These are phyloP conservation scores for Chaetops frenatus DNA, from an alignment of 2,113 vertebrate species.

Conservation along the genomic window DNA sequence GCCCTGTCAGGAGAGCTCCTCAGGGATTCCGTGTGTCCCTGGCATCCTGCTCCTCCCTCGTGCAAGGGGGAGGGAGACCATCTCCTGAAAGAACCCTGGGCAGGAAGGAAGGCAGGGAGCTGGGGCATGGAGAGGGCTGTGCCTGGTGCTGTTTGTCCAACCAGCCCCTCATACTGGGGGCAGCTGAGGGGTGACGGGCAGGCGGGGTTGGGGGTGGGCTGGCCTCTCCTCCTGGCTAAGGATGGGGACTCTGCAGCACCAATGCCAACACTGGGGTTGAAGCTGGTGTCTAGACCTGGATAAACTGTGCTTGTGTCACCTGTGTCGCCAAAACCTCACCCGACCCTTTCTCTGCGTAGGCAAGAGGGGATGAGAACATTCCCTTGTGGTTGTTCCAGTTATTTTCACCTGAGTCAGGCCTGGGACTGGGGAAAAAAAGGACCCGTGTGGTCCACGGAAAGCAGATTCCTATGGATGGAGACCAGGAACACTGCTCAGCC, in stretches of 20 bases:
- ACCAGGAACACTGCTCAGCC: not conserved
- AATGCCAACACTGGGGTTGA: not conserved
- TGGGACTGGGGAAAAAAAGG: accelerated
- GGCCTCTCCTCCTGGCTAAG: not conserved
- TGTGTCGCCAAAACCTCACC: not conserved
- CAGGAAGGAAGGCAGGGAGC: not conserved
- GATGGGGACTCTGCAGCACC: not conserved
- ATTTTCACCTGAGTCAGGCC: not conserved
- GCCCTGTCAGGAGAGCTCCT: not conserved
- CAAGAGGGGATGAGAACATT: not conserved
- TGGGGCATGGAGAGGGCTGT: not conserved
- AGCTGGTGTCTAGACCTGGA: not conserved
- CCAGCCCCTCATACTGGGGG: accelerated
- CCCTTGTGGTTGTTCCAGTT: not conserved
- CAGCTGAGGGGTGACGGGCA: no score
- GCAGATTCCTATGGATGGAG: not conserved
- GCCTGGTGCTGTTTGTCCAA: accelerated
- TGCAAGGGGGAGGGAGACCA: not conserved
- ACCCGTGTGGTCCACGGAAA: accelerated
- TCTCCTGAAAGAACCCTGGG: not conserved
- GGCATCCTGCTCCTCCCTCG: not conserved
- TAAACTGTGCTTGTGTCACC: not conserved
- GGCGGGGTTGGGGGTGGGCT: accelerated
- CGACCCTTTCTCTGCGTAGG: accelerated
- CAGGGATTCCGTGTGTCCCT: not conserved